These are phyloP conservation scores for Apodemia hepburni DNA, from an alignment of 2,888 invertebrate genomes.

Conservation along the genomic window DNA sequence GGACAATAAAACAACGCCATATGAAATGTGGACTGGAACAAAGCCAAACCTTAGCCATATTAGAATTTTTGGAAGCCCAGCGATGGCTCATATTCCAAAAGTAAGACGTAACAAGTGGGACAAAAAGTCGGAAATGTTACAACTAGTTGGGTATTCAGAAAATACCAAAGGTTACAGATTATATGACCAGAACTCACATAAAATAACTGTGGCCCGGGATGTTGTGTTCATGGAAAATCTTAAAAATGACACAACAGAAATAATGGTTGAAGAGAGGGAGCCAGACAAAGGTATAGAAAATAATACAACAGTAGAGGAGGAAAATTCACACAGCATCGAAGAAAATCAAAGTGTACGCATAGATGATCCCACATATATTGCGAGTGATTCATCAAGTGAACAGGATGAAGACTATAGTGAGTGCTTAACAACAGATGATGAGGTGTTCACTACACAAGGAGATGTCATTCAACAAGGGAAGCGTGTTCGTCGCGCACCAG, in stretches of 20 bases:
- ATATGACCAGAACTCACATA: slow-evolving; percentile 13
- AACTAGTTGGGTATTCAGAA: slow-evolving; percentile 13
- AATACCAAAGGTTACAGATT: slow-evolving; percentile 16
- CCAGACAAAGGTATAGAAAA: not conserved
- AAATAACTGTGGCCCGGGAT: slow-evolving; percentile 15
- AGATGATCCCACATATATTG: slow-evolving; percentile 10
- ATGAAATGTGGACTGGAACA: not conserved
- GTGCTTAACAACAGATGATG: slow-evolving; percentile 14
- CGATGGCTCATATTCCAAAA: not conserved
- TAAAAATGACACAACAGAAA: slow-evolving; percentile 11
- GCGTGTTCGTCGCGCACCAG: slow-evolving; percentile 9
- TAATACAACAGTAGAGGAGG: not conserved
- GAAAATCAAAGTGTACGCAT: not conserved
- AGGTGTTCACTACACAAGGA: not conserved
- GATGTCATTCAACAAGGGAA: slow-evolving; percentile 5
- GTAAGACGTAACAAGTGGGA: slow-evolving; percentile 14
- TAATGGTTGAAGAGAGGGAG: slow-evolving; percentile 16
- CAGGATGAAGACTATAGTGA: slow-evolving; percentile 16
- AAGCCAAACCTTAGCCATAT: not conserved
- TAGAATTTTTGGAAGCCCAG: not conserved
- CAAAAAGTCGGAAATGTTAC: slow-evolving; percentile 1
- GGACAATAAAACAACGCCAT: not conserved
- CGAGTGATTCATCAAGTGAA: slow-evolving; percentile 12
- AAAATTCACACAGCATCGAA: slow-evolving; percentile 8
- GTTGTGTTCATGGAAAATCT: slow-evolving; percentile 14